Conservation (phyloP, 2,113 vertebrate species). For the Lasiurus borealis region DNA sequence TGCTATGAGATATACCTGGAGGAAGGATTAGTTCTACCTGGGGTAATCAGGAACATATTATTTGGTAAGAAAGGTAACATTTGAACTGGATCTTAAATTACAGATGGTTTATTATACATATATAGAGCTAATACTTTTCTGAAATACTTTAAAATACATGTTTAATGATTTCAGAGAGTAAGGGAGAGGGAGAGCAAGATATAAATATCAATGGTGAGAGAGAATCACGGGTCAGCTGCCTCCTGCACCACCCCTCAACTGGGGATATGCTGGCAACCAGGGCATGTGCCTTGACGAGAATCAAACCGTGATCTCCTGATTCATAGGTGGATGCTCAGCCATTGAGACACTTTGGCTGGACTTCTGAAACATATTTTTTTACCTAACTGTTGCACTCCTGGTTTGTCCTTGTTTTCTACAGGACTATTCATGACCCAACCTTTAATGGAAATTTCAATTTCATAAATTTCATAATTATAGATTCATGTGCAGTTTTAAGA, state of each 20-base stretch:
- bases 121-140: background rate
- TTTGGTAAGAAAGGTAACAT: background rate
- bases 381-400: background rate
- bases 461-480: background rate
- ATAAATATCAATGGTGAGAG: too few relatives aligned
- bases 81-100: background rate
- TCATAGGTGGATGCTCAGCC: too few relatives aligned
- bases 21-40: background rate
- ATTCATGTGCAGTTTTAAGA: background rate
- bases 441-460: background rate
- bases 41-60: background rate
- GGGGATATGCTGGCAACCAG: too few relatives aligned
- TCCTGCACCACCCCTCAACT: too few relatives aligned
- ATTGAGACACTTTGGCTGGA: too few relatives aligned
- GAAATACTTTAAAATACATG: background rate
- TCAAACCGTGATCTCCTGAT: too few relatives aligned
- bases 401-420: slow-evolving; percentile 2
- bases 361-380: background rate
- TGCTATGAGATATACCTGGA: background rate
- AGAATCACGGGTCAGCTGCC: too few relatives aligned
- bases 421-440: background rate
- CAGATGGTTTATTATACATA: background rate
- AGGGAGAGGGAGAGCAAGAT: too few relatives aligned
- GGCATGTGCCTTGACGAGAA: too few relatives aligned
- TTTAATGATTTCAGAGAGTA: too few relatives aligned